Evolutionary conservation across 2,113 vertebrate species (phyloP), one percentile per base, ranked within the genome.

Genomic region (Salvelinus fontinalis): DNA sequence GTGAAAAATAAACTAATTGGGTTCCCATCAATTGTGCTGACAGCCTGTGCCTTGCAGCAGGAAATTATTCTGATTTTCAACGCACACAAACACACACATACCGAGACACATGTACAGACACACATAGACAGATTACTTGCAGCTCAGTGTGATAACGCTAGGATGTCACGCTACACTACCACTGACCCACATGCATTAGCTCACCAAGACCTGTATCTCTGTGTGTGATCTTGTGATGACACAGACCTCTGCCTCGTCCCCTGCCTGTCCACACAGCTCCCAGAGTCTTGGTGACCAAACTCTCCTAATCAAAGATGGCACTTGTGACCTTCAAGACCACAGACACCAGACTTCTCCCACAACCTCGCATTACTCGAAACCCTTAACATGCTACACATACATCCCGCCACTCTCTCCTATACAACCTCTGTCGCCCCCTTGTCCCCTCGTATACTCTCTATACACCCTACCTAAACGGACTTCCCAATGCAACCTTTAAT

Each of bases 21-120:
- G 62, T 81, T 77, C 75, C 66, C 80, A 77, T 84, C 85, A 81
- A 69, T 79, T 51, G 64, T 67, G 74, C 71, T 79, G 80, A 80
- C 82, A 82, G 74, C 48, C 48, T 51, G 75, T 34, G 67, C 78
- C 82, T 82, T 73, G 74, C 75, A 66, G 64, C 80, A 86, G 83
- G 85, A 83, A 84, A 87, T 84, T 79, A 54, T 77, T 34, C 67
- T 70, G 67, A 49, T 70, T 44, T 16, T n/a, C 4, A 39, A 70
- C 3, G n/a, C n/a, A 24, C 68, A 70, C 13, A 70, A 20, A 44
- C 67, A 29, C 70, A 29, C 70, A 18, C 70, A 72, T 14, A 18
- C 71, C 31, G n/a, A 31, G 54, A 60, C 27, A 22, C 7, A 14
- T 59, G 44, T 16, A 20, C 67, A 34, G 48, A 5, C 16, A n/a